phyloP scores from a whole-genome alignment of 2,797 vertebrate genomes.

The Melanotaenia nigrans region DNA sequence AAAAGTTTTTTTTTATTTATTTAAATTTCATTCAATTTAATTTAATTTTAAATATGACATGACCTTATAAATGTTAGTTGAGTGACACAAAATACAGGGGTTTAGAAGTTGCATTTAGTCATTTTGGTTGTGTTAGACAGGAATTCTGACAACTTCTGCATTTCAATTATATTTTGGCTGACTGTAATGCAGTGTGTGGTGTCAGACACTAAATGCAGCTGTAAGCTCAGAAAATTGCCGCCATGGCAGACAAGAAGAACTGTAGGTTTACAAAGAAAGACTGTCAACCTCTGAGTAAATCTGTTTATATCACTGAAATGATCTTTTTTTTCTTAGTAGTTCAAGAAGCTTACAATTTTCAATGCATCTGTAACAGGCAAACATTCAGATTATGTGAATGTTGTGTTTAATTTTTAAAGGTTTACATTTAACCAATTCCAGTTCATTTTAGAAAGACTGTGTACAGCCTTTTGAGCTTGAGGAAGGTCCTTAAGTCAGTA shows the following conservation, averaged over 20 bases:
- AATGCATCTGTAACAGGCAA: background rate
- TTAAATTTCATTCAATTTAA: no score
- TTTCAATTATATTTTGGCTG: background rate
- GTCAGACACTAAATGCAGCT: background rate
- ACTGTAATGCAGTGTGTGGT: background rate
- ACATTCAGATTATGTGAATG: background rate
- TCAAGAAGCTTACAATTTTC: background rate
- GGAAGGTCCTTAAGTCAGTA: constrained; percentile 6
- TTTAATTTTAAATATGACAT: no score
- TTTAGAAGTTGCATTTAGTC: background rate
- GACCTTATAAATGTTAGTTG: background rate
- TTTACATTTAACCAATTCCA: background rate
- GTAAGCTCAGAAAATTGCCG: background rate
- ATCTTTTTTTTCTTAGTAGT: background rate
- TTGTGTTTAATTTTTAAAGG: background rate
- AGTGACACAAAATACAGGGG: background rate
- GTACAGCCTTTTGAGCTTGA: background rate
- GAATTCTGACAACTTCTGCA: background rate
- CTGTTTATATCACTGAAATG: background rate
- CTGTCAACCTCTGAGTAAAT: background rate
- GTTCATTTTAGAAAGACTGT: background rate
- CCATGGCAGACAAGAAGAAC: background rate
- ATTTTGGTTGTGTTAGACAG: background rate
- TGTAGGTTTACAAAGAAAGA: background rate
- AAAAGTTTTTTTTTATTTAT: no score